Evolutionary conservation across 2,113 vertebrate genomes (phyloP), one percentile per base, ranked within the genome.

Genomic region (Acanthisitta chloris): DNA sequence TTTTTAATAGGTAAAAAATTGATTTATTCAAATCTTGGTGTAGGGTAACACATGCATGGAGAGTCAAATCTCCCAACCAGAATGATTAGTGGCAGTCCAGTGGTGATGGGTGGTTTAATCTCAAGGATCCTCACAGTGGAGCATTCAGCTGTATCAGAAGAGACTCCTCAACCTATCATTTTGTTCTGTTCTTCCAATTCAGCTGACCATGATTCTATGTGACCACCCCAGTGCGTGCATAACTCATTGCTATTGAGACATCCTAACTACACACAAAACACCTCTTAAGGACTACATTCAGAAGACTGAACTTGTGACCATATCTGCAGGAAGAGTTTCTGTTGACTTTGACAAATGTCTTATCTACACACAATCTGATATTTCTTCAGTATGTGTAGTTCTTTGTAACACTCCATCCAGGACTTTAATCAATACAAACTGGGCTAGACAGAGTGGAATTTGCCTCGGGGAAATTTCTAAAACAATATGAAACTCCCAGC

Each of bases 191-290:
- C 14, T 38, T 64, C 15, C 14, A 42, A 14, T 34, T 38, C 49
- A 70, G 11, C 16, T 79, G 42, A 36, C 17, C 15, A 52, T 0
- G 0, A 23, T 43, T 31, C 12, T 58, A 0, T n/a, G 23, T n/a
- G 38, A 15, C 6, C 26, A 43, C n/a, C 9, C 17, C 55, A 64
- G 25, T 5, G 6, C 19, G 15, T 2, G 16, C 6, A 34, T 17
- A 66, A 10, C 15, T 24, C 14, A 6, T 48, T 65, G 31, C 5
- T 21, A 15, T n/a, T n/a, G 9, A 15, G 42, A 18, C 16, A 36
- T 61, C 52, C 12, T 29, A 46, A 34, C 14, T 55, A 19, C 4
- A 12, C 16, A 42, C 31, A 51, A 17, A 42, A 10, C 6, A 34
- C 18, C 33, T 57, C 46, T 49, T 10, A 45, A 26, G 29, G 24